Evolutionary conservation across 2,113 vertebrate species (phyloP).

Genomic region (Catharus minimus): DNA sequence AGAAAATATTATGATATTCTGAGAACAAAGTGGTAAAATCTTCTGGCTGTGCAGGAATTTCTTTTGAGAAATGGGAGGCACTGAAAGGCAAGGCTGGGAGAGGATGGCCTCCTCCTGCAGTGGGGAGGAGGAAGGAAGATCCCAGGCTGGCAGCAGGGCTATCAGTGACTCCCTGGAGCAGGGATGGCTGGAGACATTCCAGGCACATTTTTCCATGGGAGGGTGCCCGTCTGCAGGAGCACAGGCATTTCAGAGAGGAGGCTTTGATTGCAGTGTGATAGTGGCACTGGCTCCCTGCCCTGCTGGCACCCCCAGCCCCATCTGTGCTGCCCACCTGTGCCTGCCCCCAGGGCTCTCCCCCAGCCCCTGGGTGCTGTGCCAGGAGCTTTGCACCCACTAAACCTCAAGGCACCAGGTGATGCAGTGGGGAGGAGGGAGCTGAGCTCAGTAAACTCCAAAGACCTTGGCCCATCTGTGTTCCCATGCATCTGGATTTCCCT

Average conservation of each 20-base stretch:
- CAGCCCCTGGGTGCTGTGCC: background rate
- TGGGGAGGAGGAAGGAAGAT: background rate
- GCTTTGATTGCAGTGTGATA: background rate
- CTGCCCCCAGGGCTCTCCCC: background rate
- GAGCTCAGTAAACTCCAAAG: background rate
- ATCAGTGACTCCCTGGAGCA: background rate
- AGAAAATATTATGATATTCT: conserved; percentile 51
- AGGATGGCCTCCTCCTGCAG: background rate
- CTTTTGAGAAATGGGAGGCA: conserved; percentile 28
- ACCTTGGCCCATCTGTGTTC: background rate
- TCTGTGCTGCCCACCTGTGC: conserved; percentile 32
- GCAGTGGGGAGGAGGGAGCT: background rate
- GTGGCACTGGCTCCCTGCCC: background rate
- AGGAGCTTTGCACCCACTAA: background rate
- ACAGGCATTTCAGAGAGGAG: background rate
- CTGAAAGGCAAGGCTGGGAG: background rate
- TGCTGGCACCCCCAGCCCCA: background rate
- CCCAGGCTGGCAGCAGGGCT: background rate
- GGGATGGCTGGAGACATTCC: conserved; percentile 8
- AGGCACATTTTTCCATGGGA: conserved; percentile 10
- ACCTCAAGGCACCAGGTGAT: background rate
- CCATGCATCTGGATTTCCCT: background rate
- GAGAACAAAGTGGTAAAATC: conserved; percentile 49
- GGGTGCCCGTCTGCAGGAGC: background rate
- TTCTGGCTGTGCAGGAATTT: conserved; percentile 32